Conservation (phyloP, 2,888 invertebrate genomes). For the Dysmachus trigonus region DNA sequence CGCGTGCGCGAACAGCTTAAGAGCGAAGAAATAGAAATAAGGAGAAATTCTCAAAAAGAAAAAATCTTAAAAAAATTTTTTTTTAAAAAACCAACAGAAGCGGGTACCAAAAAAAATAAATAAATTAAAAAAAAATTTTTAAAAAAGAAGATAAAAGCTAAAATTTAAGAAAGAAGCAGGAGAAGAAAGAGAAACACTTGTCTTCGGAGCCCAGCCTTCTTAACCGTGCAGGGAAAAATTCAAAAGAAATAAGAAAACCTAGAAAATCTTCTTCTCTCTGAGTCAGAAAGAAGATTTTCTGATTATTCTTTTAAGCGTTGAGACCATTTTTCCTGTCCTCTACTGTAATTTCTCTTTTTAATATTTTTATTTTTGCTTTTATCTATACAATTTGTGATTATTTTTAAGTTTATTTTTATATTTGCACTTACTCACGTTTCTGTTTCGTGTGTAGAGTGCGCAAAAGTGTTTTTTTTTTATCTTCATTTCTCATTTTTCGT, state of each 20-base stretch:
- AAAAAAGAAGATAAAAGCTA: background rate
- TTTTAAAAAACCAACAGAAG: background rate
- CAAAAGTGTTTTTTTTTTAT: too few species aligned
- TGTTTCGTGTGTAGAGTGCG: too few species aligned
- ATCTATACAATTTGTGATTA: background rate
- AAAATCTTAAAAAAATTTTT: background rate
- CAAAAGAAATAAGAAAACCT: background rate
- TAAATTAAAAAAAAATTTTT: background rate
- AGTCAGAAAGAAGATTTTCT: background rate
- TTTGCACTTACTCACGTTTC: too few species aligned
- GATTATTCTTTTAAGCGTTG: constrained; percentile 6
- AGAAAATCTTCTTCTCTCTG: background rate
- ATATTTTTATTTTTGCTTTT: background rate
- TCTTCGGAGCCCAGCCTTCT: background rate
- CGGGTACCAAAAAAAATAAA: background rate
- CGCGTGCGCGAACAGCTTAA: constrained; percentile 8
- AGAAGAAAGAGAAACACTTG: background rate
- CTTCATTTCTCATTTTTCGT: too few species aligned
- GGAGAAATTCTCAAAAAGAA: background rate
- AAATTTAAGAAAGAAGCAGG: background rate
- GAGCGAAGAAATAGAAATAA: background rate
- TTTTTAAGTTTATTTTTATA: background rate
- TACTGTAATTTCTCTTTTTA: background rate
- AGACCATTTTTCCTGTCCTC: background rate
- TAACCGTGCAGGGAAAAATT: background rate